These are phyloP conservation scores for Regulus satrapa DNA, from an alignment of 2,113 vertebrate species.

Conservation along the genomic window DNA sequence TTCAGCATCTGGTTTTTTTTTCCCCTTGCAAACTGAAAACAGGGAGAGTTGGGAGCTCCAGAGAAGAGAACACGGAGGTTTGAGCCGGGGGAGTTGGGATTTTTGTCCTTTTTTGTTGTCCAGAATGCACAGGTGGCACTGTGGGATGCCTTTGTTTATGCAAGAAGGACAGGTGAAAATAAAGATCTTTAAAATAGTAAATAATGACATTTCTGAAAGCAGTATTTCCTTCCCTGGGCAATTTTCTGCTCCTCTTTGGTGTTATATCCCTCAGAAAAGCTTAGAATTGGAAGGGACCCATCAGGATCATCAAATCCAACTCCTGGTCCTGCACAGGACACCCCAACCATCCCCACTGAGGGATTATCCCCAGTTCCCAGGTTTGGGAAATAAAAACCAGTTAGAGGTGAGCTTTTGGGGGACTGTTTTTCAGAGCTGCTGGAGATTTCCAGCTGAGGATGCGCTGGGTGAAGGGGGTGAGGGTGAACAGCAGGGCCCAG, in stretches of 20 bases:
- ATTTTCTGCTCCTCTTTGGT: background rate
- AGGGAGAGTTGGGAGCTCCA: background rate
- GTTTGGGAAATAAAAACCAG: background rate
- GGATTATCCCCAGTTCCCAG: background rate
- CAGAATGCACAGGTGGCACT: background rate
- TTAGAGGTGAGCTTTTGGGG: background rate
- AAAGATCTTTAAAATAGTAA: background rate
- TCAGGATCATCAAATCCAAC: background rate
- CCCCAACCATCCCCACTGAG: background rate
- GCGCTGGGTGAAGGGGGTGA: background rate
- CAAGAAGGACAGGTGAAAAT: background rate
- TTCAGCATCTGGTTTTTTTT: background rate
- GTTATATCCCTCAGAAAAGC: background rate
- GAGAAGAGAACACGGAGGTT: background rate
- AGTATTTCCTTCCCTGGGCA: background rate
- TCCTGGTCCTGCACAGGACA: background rate
- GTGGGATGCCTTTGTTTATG: background rate
- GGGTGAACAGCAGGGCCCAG: background rate
- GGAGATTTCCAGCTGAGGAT: background rate
- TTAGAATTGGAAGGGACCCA: background rate
- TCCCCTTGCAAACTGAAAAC: background rate
- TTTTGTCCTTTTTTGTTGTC: background rate
- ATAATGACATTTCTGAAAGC: background rate
- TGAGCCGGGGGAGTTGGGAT: background rate
- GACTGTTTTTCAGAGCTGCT: background rate